Evolutionary conservation across 2,797 vertebrate species (phyloP).

Genomic region (Tamandua tetradactyla): DNA sequence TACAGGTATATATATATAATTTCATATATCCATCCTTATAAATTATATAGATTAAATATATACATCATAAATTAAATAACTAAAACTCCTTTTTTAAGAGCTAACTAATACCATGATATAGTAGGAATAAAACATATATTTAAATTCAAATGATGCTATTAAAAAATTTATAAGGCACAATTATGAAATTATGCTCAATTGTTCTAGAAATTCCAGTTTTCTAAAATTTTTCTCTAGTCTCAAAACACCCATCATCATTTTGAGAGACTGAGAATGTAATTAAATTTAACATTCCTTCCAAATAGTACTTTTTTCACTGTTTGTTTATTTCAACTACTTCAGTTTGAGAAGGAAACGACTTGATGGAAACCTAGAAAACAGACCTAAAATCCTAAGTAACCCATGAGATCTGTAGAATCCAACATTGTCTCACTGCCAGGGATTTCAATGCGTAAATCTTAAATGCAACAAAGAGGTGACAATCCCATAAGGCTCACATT

Average conservation of each 20-base stretch:
- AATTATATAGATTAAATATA: not conserved
- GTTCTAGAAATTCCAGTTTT: not conserved
- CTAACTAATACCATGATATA: not conserved
- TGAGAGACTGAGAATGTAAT: not conserved
- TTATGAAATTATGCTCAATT: not conserved
- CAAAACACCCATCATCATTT: not conserved
- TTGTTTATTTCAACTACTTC: conserved; percentile 35
- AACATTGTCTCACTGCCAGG: not conserved
- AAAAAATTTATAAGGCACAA: not conserved
- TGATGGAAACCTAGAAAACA: not conserved
- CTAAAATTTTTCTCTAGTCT: not conserved
- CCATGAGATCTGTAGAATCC: conserved; percentile 23
- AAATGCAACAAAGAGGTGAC: not conserved
- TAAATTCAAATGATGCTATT: not conserved
- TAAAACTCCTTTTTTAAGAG: not conserved
- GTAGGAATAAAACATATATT: not conserved
- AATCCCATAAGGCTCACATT: not conserved
- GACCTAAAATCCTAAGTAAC: not conserved
- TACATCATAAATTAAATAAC: not conserved
- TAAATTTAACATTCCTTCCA: conserved; percentile 34
- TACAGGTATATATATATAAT: not conserved
- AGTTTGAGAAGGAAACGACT: conserved; percentile 41
- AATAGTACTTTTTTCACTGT: conserved; percentile 22
- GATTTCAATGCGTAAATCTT: not conserved
- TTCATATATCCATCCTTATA: not conserved